Percentiles rank a stretch among this genome's conserved stretches.
Conservation (phyloP, 2,888 invertebrate species). For the Scaptomyza polygonia region DNA sequence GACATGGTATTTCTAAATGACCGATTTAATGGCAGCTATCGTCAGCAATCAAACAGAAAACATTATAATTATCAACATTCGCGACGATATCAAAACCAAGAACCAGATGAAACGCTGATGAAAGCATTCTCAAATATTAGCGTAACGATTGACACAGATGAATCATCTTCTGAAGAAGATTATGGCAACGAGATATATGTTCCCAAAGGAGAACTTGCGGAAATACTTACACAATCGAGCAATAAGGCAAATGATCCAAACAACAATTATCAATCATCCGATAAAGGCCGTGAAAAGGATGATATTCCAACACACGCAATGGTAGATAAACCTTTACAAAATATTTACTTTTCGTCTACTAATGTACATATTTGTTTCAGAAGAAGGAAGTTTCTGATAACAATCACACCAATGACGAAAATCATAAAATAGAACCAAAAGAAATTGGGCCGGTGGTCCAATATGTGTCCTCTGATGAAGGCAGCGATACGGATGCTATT, state of each 20-base stretch:
- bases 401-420: not conserved
- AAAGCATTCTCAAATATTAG: constrained; percentile 5
- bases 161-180: constrained; percentile 1
- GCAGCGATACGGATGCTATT: constrained; percentile 71
- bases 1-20: constrained; percentile 49
- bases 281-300: constrained; percentile 19
- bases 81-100: not conserved
- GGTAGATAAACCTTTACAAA: too few species aligned
- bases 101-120: constrained; percentile 5
- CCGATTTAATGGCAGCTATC: not conserved
- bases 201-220: not conserved
- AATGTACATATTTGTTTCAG: too few species aligned
- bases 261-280: constrained; percentile 3
- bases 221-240: not conserved
- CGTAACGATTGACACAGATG: not conserved
- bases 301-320: too few species aligned
- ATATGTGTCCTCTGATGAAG: constrained; percentile 54
- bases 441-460: not conserved
- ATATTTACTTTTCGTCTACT: too few species aligned
- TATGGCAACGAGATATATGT: not conserved
- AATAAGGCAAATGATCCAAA: not conserved
- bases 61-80: constrained; percentile 1
- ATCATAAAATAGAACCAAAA: not conserved
- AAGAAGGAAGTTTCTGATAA: not conserved
- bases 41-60: not conserved